Conservation (phyloP, 2,888 invertebrate genomes). For the Amblyjoppa proteus region DNA sequence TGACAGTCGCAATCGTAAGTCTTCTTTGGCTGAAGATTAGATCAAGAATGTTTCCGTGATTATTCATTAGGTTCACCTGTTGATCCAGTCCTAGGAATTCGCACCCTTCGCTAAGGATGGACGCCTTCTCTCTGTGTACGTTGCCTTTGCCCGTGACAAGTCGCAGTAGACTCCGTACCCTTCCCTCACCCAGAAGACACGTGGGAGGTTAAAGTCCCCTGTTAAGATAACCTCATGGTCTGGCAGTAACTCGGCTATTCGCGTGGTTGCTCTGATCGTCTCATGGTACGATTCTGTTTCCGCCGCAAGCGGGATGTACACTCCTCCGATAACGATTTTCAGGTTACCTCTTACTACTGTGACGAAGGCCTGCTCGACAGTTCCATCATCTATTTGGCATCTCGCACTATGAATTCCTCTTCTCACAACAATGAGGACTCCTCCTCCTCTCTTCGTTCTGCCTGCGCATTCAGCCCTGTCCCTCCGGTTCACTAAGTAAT, state of each 20-base stretch:
- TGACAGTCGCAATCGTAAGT: background rate
- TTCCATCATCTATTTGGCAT: background rate
- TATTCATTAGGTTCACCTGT: background rate
- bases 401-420: background rate
- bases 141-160: background rate
- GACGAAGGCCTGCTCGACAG: background rate
- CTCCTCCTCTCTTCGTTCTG: background rate
- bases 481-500: background rate
- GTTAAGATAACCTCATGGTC: background rate
- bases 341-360: background rate
- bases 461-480: background rate
- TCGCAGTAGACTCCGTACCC: background rate
- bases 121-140: background rate
- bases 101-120: background rate
- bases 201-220: slow-evolving; percentile 9
- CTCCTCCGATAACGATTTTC: background rate
- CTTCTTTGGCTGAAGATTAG: background rate
- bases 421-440: background rate
- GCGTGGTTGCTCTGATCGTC: background rate
- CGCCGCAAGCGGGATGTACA: background rate
- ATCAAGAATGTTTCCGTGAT: background rate
- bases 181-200: background rate
- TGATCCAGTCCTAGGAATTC: slow-evolving; percentile 1
- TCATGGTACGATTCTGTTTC: background rate
- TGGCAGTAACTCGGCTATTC: background rate